Evolutionary conservation across 1,140 invertebrate genomes (phyloP), one percentile per base, ranked within the genome.

Genomic region (Penaeus vannamei): DNA sequence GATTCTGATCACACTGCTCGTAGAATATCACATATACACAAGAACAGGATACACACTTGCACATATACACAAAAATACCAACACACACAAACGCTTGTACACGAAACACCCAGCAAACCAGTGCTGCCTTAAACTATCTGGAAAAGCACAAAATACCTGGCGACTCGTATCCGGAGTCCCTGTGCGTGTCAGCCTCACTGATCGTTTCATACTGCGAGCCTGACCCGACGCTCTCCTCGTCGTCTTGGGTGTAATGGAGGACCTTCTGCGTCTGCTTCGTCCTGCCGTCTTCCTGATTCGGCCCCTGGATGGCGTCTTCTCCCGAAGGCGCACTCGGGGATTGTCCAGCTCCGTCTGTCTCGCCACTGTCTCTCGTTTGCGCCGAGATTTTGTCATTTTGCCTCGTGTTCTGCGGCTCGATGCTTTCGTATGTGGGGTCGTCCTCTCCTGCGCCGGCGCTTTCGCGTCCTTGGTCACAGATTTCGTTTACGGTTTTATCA

Each of bases 101-200:
- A 17, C 19, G 26, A 0, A n/a, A 26, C 53, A 83, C 42, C 7
- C 22, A 2, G 5, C 1, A n/a, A 32, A 19, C 76, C 0, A 10
- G 12, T 36, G 29, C 76, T 42, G 12, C 36, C 76, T 46, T 22
- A 23, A 23, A 36, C 72, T 36, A 53, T 53, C 14, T 0, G 53
- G 53, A 53, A 76, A 66, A 42, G 32, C 22, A n/a, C 8, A 29
- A 60, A 46, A 66, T 66, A 88, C 86, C 86, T 88, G 86, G 86
- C 14, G 80, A 84, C 46, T 88, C 86, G 66, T 88, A 88, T 76
- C 86, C 86, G 5, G 86, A 88, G 81, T 88, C 86, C 17, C 19
- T 66, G 29, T 83, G 86, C 12, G 80, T 83, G 66, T 88, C 86
- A 19, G 81, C 61, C 8, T 88, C 86, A 4, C 60, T 82, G 14